Base-by-base conservation (phyloP, 1,140 invertebrate species). In the Dendrolimus kikuchii region DNA sequence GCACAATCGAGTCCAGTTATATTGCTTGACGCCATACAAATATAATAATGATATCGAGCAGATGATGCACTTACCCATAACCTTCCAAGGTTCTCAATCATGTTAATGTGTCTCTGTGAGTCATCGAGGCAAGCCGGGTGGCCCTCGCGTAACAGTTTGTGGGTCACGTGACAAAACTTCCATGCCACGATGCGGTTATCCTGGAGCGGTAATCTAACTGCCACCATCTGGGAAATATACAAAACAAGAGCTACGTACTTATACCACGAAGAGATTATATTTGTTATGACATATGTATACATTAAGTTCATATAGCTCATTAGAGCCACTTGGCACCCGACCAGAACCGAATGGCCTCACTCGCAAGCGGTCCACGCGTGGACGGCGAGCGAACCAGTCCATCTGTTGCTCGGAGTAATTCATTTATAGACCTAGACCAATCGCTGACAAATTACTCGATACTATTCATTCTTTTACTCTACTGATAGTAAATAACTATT, bases 111-210 rank as follows among this genome's bases (percentile, higher is more conserved):
- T 46, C 92, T 90, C 71, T 94, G 92, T 5, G 96, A 97, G 77
- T 98, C 94, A n/a, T 91, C 89, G 6, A 96, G 89, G 55, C 95
- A 95, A 66, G 94, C 92, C 36, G 92, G 91, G 88, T 99, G 97
- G 4, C 97, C 98, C 86, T 99, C 98, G 8, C 98, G 89, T 45
- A 99, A 84, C 39, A 99, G 90, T 88, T 99, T 99, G 83, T 99
- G 98, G 5, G 99, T 89, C 51, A 99, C 94, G 89, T 99, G 96
- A 74, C 97, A 99, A 86, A 99, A 99, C 85, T 99, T 99, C 98
- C 98, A 99, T 4, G 96, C 96, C 23, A 98, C 92, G 62, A 99
- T 98, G 47, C 96, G 92, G 88, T 98, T 95, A 57, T 96, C 96
- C 86, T 96, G 93, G 4, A 98, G 82, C 0, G 96, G 96, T 51